A percentile compares a stretch with the other conserved stretches of the same genome.
Evolutionary conservation across 2,888 invertebrate species (phyloP).

Genomic region (Silvanus unidentatus): DNA sequence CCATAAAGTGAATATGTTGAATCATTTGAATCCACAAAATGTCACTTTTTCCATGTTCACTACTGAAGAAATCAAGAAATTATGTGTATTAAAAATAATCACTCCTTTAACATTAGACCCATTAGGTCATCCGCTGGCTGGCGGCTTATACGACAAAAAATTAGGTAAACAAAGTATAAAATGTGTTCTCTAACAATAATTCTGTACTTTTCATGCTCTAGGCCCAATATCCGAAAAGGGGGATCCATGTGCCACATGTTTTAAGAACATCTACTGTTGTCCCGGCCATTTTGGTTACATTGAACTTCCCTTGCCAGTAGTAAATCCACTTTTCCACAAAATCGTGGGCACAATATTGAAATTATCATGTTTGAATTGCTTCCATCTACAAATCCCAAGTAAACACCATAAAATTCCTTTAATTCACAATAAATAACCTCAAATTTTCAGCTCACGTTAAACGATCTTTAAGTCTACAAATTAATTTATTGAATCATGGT

Average conservation of each 20-base stretch:
- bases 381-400: slow-evolving; percentile 61
- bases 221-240: slow-evolving; percentile 57
- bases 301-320: slow-evolving; percentile 77
- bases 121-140: slow-evolving; percentile 72
- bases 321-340: slow-evolving; percentile 85
- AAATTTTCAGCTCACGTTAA: slow-evolving; percentile 40
- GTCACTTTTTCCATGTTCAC: slow-evolving; percentile 68
- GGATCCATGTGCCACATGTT: slow-evolving; percentile 78
- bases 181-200: too few species aligned
- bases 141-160: slow-evolving; percentile 85
- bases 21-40: slow-evolving; percentile 23
- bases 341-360: slow-evolving; percentile 62
- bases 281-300: slow-evolving; percentile 96
- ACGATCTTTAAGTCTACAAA: slow-evolving; percentile 54
- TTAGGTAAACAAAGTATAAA: slow-evolving; percentile 54
- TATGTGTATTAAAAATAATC: slow-evolving; percentile 76
- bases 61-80: slow-evolving; percentile 66
- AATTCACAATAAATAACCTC: neutral
- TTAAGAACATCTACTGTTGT: slow-evolving; percentile 60
- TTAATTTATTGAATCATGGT: slow-evolving; percentile 68
- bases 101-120: slow-evolving; percentile 75
- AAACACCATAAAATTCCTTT: slow-evolving; percentile 13
- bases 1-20: slow-evolving; percentile 3
- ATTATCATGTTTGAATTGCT: slow-evolving; percentile 66
- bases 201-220: too few species aligned